A percentile compares a stretch with the other conserved stretches of the same genome.
Conservation (phyloP, 2,113 vertebrate genomes). For the Mastomys coucha region DNA sequence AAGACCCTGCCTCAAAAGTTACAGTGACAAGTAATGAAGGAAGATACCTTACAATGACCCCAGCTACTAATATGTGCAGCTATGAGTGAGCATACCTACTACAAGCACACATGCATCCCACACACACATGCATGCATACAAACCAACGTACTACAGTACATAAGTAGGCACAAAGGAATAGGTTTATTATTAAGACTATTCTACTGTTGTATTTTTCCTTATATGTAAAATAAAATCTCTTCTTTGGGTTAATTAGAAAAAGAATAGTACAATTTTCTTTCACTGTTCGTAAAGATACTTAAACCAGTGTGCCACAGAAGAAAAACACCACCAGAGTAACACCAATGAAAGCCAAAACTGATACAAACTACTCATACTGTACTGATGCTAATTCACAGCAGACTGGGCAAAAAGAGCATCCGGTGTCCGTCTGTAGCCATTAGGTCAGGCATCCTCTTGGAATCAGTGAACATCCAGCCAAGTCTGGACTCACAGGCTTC, state of each 20-base stretch:
- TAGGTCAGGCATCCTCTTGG: background rate
- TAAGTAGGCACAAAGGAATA: background rate
- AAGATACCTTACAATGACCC: background rate
- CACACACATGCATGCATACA: no score
- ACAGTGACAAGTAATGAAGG: background rate
- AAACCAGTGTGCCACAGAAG: no score
- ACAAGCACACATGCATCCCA: background rate
- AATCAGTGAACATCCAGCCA: background rate
- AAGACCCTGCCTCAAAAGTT: background rate
- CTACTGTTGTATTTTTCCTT: background rate
- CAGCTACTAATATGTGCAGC: background rate
- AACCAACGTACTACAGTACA: background rate
- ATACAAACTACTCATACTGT: background rate
- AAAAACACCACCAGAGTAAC: background rate
- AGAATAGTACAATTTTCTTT: background rate
- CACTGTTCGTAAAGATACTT: background rate
- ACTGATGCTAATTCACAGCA: background rate
- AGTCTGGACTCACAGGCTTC: background rate
- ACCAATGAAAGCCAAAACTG: background rate
- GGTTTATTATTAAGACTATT: background rate
- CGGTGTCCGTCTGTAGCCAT: no score
- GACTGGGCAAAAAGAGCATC: background rate
- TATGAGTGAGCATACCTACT: background rate
- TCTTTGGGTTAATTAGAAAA: background rate
- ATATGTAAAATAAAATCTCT: background rate